These are phyloP conservation scores for Chromis chromis DNA, from an alignment of 2,797 vertebrate species.

Conservation along the genomic window DNA sequence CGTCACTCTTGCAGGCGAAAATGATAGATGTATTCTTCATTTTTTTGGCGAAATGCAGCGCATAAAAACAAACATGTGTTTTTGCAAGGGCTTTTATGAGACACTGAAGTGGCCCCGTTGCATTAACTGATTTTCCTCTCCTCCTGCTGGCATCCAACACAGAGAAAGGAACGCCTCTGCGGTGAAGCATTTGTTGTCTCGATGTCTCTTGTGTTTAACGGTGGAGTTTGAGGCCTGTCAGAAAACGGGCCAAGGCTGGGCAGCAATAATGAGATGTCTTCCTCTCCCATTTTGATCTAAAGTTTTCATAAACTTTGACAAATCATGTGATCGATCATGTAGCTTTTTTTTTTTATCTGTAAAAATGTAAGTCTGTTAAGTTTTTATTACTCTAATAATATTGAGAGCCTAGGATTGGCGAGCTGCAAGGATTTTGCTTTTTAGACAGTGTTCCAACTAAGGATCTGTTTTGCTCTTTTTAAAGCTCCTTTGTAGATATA, in stretches of 20 bases:
- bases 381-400: conserved; percentile 63
- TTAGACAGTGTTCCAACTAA: conserved; percentile 38
- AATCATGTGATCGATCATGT: conserved; percentile 48
- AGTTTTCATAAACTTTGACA: conserved; percentile 76
- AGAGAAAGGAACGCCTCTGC: conserved; percentile 64
- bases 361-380: conserved; percentile 35
- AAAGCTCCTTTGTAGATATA: conserved; percentile 34
- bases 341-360: conserved; percentile 24
- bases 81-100: conserved; percentile 72
- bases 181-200: conserved; percentile 75
- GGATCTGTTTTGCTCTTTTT: conserved; percentile 49
- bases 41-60: conserved; percentile 70
- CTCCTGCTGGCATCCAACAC: conserved; percentile 60
- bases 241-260: conserved; percentile 66
- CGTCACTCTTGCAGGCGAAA: conserved; percentile 81
- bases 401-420: conserved; percentile 44
- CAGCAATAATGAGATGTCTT: conserved; percentile 68
- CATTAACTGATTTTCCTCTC: conserved; percentile 73
- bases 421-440: conserved; percentile 48
- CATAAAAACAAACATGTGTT: conserved; percentile 82
- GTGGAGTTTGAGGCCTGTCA: conserved; percentile 75
- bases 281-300: conserved; percentile 59
- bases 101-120: conserved; percentile 60
- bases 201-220: conserved; percentile 65
- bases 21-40: conserved; percentile 82